phyloP scores from a whole-genome alignment of 2,113 vertebrate species.

The Ageneiosus marmoratus region DNA sequence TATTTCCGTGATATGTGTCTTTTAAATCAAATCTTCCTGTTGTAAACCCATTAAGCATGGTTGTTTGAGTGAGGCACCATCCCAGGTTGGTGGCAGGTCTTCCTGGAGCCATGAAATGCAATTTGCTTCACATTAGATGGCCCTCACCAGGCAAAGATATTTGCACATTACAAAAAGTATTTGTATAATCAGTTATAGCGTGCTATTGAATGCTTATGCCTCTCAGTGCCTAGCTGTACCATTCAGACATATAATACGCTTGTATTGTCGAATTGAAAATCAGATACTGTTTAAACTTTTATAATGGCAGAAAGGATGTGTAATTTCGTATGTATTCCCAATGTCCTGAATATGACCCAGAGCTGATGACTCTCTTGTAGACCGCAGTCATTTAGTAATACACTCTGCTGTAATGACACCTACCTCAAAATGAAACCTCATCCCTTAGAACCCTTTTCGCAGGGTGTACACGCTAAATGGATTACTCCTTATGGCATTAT shows the following conservation, averaged over 20 bases:
- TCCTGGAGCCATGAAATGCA: conserved; percentile 43
- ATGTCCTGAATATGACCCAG: conserved; percentile 12
- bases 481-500: conserved; percentile 13
- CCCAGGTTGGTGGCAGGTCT: conserved; percentile 35
- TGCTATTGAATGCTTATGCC: not conserved
- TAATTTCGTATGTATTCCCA: not conserved
- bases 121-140: conserved; percentile 35
- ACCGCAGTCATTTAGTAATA: conserved; percentile 12
- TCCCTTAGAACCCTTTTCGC: conserved; percentile 10
- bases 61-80: conserved; percentile 15
- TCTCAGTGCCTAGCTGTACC: not conserved
- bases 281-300: not conserved
- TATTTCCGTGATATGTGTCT: not conserved
- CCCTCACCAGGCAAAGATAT: conserved; percentile 23
- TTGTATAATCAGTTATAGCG: conserved; percentile 1
- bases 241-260: not conserved
- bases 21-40: conserved; percentile 12
- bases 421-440: conserved; percentile 13
- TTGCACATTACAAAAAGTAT: conserved; percentile 26
- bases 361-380: conserved; percentile 5
- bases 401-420: conserved; percentile 8
- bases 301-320: not conserved
- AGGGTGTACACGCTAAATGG: not conserved
- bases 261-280: not conserved
- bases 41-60: conserved; percentile 11